Evolutionary conservation across 2,888 invertebrate genomes (phyloP).

Genomic region (Drosophila mimica): DNA sequence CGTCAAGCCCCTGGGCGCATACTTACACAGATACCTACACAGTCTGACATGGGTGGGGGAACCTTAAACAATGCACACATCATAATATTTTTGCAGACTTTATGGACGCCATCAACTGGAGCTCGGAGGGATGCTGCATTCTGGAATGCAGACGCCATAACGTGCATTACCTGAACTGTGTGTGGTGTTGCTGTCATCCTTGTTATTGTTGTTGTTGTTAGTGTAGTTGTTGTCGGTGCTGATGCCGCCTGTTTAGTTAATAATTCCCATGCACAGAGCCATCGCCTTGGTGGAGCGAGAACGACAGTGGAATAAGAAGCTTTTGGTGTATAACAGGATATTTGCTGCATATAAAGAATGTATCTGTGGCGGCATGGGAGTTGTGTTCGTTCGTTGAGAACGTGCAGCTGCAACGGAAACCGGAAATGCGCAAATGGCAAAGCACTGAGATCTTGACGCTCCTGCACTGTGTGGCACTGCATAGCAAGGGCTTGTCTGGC

Average conservation of each 20-base stretch:
- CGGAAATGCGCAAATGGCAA: constrained; percentile 83
- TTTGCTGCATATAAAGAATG: constrained; percentile 64
- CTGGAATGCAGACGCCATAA: constrained; percentile 56
- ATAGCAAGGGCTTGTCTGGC: constrained; percentile 31
- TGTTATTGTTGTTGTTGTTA: constrained; percentile 7
- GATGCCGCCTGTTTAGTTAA: constrained; percentile 69
- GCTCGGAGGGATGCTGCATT: constrained; percentile 35
- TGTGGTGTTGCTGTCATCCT: constrained; percentile 11
- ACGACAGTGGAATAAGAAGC: constrained; percentile 54
- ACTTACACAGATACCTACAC: constrained; percentile 1
- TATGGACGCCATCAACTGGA: constrained; percentile 53
- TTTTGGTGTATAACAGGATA: constrained; percentile 74
- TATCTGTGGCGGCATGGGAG: constrained; percentile 55
- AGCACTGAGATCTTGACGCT: constrained; percentile 71
- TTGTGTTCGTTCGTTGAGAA: constrained; percentile 37
- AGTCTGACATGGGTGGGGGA: constrained; percentile 17
- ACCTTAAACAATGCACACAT: constrained; percentile 56
- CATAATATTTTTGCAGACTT: constrained; percentile 57
- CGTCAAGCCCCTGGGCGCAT: constrained; percentile 7
- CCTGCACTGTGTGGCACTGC: constrained; percentile 44
- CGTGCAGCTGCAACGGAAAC: constrained; percentile 77
- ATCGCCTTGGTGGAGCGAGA: constrained; percentile 30
- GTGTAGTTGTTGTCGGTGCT: background rate
- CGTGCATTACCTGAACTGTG: constrained; percentile 58
- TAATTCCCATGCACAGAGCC: constrained; percentile 76